phyloP scores from a whole-genome alignment of 2,113 vertebrate genomes.

The Aegotheles bennettii region DNA sequence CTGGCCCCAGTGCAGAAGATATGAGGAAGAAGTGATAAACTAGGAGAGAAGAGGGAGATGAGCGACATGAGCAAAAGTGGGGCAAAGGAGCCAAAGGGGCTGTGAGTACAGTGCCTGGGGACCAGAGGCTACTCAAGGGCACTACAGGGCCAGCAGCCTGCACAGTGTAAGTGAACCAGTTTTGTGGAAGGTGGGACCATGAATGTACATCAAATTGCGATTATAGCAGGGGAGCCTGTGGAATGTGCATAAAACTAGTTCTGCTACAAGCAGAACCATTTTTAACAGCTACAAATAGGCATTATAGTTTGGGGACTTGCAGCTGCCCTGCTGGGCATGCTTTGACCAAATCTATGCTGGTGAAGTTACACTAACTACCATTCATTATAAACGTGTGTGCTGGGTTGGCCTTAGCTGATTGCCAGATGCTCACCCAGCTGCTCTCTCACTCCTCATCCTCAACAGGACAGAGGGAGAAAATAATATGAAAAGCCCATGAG shows the following conservation, averaged over 20 bases:
- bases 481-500: neutral
- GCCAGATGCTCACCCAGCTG: accelerated
- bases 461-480: neutral
- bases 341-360: neutral
- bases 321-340: neutral
- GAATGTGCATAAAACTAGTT: neutral
- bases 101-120: neutral
- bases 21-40: neutral
- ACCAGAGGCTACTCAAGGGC: neutral
- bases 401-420: neutral
- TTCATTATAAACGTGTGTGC: neutral
- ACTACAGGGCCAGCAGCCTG: neutral
- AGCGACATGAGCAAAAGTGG: neutral
- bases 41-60: neutral
- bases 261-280: neutral
- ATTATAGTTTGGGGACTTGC: neutral
- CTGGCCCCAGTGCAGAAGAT: neutral
- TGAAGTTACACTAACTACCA: neutral
- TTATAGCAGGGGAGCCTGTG: neutral
- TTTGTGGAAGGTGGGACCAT: neutral
- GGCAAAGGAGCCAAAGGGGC: neutral
- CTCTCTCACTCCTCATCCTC: neutral
- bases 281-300: neutral
- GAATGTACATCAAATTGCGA: neutral
- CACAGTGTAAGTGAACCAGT: neutral